phyloP scores from a whole-genome alignment of 2,888 invertebrate genomes.

The Spatulosminthurus flaviceps region DNA sequence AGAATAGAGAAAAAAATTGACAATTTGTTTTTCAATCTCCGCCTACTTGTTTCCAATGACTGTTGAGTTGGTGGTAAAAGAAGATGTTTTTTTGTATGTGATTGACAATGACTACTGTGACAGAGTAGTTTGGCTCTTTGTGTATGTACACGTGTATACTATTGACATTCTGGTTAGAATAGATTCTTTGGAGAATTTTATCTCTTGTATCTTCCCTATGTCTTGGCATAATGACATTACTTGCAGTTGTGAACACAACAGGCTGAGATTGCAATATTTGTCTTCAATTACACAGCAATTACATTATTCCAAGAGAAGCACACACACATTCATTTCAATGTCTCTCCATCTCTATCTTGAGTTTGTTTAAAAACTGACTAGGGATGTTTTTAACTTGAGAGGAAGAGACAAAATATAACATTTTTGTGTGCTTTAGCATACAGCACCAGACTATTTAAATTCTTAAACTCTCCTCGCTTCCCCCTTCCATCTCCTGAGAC shows the following conservation, averaged over 20 bases:
- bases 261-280: not conserved
- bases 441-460: not conserved
- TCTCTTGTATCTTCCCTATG: not conserved
- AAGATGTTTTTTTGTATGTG: not conserved
- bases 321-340: constrained; percentile 18
- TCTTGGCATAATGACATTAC: constrained; percentile 1
- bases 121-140: too few species aligned
- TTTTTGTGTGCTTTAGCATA: not conserved
- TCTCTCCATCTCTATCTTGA: not conserved
- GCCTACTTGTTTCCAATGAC: not conserved
- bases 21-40: not conserved
- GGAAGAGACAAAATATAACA: not conserved
- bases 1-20: too few species aligned
- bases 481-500: not conserved
- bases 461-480: not conserved
- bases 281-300: constrained; percentile 18
- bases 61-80: not conserved
- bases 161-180: not conserved
- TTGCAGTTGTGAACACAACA: constrained; percentile 2
- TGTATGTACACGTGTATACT: not conserved
- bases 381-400: not conserved
- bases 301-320: not conserved
- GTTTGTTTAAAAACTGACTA: not conserved
- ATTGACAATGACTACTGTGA: not conserved
- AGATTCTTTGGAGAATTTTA: not conserved